Evolutionary conservation across 1,140 invertebrate genomes (phyloP).

Genomic region (Homarus americanus): DNA sequence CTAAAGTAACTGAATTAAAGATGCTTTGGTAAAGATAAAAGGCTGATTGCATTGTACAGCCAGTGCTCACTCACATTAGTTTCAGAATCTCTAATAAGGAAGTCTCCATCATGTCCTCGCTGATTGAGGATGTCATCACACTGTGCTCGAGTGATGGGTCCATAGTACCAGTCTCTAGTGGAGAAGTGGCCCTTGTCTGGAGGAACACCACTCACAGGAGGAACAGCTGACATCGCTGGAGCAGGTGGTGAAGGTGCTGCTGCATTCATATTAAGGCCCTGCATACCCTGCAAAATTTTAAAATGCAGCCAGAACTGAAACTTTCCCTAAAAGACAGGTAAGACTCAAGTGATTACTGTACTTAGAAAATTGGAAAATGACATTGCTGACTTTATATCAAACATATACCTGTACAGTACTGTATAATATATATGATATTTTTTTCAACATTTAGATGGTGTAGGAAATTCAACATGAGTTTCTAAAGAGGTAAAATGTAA

Average conservation of each 20-base stretch:
- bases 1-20: background rate
- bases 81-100: conserved; percentile 98
- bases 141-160: conserved; percentile 94
- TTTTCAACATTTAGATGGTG: no score
- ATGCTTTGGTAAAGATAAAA: background rate
- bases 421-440: no score
- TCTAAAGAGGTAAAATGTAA: no score
- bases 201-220: conserved; percentile 22
- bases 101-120: conserved; percentile 97
- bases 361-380: no score
- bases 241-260: conserved; percentile 41
- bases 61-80: conserved; percentile 91
- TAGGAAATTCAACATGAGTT: no score
- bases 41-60: background rate
- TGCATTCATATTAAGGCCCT: conserved; percentile 53
- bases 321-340: background rate
- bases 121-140: conserved; percentile 96
- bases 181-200: conserved; percentile 59
- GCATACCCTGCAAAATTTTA: conserved; percentile 53
- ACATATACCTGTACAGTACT: no score
- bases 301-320: background rate
- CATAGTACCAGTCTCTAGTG: conserved; percentile 97
- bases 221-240: conserved; percentile 6
- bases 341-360: no score
- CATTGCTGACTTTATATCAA: no score